Conservation (phyloP, 2,888 invertebrate genomes). For the Sesamia inferens region DNA sequence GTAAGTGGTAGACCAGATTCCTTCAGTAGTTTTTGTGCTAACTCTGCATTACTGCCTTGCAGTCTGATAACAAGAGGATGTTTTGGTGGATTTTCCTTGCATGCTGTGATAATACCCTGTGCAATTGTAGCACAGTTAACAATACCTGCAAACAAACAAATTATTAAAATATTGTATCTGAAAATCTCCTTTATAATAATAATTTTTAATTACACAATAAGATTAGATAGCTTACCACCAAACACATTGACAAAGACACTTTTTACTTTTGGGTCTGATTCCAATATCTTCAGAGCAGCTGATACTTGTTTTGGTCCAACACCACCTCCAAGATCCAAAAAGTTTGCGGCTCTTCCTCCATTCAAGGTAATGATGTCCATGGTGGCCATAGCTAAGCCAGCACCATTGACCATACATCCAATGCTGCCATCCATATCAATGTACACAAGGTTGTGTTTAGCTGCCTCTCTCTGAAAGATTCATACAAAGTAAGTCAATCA, state of each 20-base stretch:
- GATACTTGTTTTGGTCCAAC: conserved; percentile 98
- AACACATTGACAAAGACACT: conserved; percentile 99
- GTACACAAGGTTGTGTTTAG: conserved; percentile 97
- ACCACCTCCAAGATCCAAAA: conserved; percentile 98
- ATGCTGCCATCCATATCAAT: conserved; percentile 99
- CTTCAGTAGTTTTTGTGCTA: conserved; percentile 95
- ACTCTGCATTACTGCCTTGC: conserved; percentile 97
- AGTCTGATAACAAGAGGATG: conserved; percentile 98
- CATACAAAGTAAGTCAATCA: too few species aligned
- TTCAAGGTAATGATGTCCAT: conserved; percentile 99
- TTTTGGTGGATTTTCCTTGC: conserved; percentile 93
- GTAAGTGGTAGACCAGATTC: conserved; percentile 96
- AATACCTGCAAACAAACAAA: conserved; percentile 91
- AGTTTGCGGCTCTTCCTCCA: conserved; percentile 99
- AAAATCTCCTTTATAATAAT: background rate
- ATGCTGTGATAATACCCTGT: conserved; percentile 97
- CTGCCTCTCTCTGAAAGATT: conserved; percentile 93
- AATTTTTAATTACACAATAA: background rate
- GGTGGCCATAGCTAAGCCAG: conserved; percentile 99
- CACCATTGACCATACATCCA: conserved; percentile 99
- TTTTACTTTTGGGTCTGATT: conserved; percentile 96
- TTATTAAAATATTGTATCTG: background rate
- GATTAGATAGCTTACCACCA: conserved; percentile 90
- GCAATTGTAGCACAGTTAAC: conserved; percentile 99
- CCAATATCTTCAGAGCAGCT: conserved; percentile 97